Conservation (phyloP, 92 coral and sea anemone species). For the Bergia puertoricense region DNA sequence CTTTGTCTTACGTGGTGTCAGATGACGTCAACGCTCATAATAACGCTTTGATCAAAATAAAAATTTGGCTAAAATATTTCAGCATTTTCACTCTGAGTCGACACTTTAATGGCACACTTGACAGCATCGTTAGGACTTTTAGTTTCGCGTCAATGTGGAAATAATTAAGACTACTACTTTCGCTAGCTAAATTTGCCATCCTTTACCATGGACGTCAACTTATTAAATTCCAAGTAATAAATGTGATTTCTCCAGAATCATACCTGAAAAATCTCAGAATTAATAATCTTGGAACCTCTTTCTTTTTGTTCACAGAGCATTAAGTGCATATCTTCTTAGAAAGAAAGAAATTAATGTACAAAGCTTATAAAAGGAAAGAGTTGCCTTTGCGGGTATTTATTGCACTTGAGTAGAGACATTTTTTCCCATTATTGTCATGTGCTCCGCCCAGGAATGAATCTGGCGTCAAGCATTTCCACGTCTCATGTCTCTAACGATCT, state of each 20-base stretch:
- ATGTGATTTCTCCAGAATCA: too few relatives aligned
- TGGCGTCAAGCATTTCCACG: not conserved
- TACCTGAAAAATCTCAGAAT: too few relatives aligned
- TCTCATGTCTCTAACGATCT: not conserved
- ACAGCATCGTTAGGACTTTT: not conserved
- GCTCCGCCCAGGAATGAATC: not conserved
- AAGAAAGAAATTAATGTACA: too few relatives aligned
- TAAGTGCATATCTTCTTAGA: not conserved
- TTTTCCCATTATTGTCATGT: not conserved
- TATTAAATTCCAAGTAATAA: too few relatives aligned
- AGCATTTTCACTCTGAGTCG: not conserved
- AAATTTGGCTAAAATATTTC: not conserved
- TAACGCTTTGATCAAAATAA: not conserved
- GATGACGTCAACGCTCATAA: not conserved
- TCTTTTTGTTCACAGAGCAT: not conserved
- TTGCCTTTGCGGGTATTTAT: not conserved
- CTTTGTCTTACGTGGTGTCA: not conserved
- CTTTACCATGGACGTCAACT: too few relatives aligned
- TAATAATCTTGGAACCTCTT: too few relatives aligned
- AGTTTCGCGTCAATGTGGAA: too few relatives aligned
- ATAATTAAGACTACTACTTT: too few relatives aligned
- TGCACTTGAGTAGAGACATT: not conserved
- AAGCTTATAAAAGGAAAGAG: not conserved
- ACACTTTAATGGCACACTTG: not conserved
- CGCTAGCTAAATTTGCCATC: too few relatives aligned